Conservation (phyloP, 2,888 invertebrate genomes). For the Rhorus exstirpatorius region DNA sequence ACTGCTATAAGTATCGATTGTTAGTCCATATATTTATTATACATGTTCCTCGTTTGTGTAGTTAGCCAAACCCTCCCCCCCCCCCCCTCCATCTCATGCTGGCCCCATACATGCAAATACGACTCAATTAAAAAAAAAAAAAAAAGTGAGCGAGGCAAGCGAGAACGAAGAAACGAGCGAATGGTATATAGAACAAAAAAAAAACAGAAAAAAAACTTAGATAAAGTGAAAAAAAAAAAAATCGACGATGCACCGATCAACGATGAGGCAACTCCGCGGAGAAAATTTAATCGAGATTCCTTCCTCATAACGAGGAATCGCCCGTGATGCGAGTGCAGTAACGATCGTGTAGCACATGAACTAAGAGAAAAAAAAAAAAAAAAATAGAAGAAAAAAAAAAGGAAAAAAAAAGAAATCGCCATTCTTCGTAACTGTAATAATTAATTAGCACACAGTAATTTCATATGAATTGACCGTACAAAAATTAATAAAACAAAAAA, state of each 20-base stretch:
- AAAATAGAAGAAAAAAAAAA: conserved; percentile 34
- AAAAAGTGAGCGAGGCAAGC: conserved; percentile 21
- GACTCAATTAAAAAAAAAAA: conserved; percentile 73
- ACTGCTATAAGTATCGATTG: conserved; percentile 77
- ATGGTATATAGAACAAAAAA: conserved; percentile 12
- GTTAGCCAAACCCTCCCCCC: conserved; percentile 76
- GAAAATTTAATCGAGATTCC: conserved; percentile 47
- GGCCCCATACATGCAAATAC: conserved; percentile 73
- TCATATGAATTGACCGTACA: conserved; percentile 77
- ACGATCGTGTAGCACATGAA: conserved; percentile 44
- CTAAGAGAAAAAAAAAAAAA: too few relatives aligned
- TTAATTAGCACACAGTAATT: conserved; percentile 76
- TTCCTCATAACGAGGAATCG: conserved; percentile 46
- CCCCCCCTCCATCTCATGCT: too few relatives aligned
- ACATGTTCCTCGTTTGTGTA: conserved; percentile 83
- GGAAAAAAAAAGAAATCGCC: conserved; percentile 55
- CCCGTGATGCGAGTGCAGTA: conserved; percentile 38
- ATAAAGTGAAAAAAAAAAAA: conserved; percentile 8
- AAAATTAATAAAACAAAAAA: conserved; percentile 72
- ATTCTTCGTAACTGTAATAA: conserved; percentile 74
- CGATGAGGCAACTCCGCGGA: conserved; percentile 50
- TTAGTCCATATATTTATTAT: conserved; percentile 80
- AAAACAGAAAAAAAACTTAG: conserved; percentile 7
- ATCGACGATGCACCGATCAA: conserved; percentile 58
- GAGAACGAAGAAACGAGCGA: conserved; percentile 29